A percentile compares a stretch with the other conserved stretches of the same genome.
Conservation (phyloP, 2,113 vertebrate genomes). For the Corythornis cristatus region DNA sequence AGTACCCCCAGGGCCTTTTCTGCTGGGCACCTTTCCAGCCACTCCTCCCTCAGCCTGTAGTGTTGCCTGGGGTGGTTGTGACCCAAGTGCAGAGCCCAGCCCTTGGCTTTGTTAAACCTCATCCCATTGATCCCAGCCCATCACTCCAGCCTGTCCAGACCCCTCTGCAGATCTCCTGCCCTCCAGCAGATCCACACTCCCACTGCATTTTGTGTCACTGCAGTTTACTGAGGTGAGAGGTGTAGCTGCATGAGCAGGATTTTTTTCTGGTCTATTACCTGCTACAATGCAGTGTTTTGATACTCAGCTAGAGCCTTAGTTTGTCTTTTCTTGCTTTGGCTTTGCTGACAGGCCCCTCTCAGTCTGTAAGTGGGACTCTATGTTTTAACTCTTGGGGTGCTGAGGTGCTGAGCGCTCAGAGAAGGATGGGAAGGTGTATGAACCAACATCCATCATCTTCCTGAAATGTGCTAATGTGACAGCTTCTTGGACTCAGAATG, state of each 20-base stretch:
- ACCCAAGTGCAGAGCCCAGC: too few relatives aligned
- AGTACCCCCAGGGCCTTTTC: too few relatives aligned
- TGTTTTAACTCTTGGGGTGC: neutral
- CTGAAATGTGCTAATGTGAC: conserved; percentile 15
- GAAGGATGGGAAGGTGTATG: neutral
- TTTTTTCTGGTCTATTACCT: neutral
- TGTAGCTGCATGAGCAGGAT: neutral
- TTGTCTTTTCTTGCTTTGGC: neutral
- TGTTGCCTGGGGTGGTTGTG: too few relatives aligned
- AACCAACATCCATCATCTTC: neutral
- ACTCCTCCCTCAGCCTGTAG: too few relatives aligned
- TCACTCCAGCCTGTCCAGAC: too few relatives aligned
- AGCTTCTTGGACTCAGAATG: conserved; percentile 10
- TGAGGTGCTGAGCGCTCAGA: neutral
- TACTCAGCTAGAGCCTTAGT: neutral
- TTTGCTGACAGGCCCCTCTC: neutral
- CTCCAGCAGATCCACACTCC: too few relatives aligned
- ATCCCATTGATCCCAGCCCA: too few relatives aligned
- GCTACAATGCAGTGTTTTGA: neutral
- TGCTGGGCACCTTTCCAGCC: too few relatives aligned
- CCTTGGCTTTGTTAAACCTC: too few relatives aligned
- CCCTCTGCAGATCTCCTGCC: too few relatives aligned
- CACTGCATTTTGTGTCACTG: too few relatives aligned
- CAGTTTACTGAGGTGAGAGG: neutral
- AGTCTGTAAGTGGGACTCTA: neutral